These are phyloP conservation scores for Podarcis cretensis DNA, from an alignment of 2,113 vertebrate genomes.

Conservation along the genomic window DNA sequence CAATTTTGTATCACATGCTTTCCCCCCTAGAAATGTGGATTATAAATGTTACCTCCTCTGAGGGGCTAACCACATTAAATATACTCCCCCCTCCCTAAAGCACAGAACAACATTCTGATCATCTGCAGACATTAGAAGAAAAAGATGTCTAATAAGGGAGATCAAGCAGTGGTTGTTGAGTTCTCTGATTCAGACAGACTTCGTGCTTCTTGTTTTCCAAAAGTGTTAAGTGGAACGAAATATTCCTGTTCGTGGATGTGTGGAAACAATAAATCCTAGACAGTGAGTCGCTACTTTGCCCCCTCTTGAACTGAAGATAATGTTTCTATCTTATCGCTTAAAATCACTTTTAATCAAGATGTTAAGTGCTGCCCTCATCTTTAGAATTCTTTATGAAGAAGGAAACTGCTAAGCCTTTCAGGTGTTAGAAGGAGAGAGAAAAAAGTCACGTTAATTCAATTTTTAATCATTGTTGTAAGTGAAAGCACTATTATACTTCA, in stretches of 20 bases:
- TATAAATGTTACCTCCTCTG: not conserved
- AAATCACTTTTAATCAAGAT: not conserved
- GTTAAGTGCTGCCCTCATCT: not conserved
- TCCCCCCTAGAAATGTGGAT: not conserved
- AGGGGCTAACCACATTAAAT: not conserved
- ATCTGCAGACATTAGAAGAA: not conserved
- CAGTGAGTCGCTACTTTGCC: not conserved
- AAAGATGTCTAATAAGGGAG: not conserved
- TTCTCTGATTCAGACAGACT: not conserved
- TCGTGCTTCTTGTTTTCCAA: not conserved
- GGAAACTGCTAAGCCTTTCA: not conserved
- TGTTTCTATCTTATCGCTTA: not conserved
- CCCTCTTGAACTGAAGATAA: not conserved
- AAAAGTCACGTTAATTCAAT: not conserved
- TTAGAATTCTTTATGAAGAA: not conserved
- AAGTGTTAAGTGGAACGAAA: not conserved
- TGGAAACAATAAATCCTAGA: not conserved
- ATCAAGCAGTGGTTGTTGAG: not conserved
- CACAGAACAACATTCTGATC: not conserved
- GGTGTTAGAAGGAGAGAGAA: not conserved
- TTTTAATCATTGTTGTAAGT: not conserved
- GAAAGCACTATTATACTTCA: not conserved
- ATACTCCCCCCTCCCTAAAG: too few species aligned
- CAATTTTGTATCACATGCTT: not conserved
- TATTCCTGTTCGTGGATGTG: not conserved